Conservation (phyloP, 2,888 invertebrate species). For the Drosophila atripex region DNA sequence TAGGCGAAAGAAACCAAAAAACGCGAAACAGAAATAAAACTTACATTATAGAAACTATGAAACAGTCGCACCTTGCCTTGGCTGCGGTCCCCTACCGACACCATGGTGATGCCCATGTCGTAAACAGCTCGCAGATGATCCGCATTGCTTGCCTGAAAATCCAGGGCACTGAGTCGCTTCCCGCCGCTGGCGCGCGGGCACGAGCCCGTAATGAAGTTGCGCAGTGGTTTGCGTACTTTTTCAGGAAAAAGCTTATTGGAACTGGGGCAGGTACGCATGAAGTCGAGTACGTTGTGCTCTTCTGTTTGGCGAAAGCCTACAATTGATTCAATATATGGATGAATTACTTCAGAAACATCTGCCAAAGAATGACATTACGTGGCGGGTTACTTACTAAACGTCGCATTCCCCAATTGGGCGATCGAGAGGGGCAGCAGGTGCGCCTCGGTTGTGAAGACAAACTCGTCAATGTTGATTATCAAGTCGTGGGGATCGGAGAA, state of each 20-base stretch:
- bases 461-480: constrained; percentile 92
- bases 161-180: constrained; percentile 88
- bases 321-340: constrained; percentile 15
- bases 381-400: constrained; percentile 81
- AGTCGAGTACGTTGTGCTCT: constrained; percentile 85
- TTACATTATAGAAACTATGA: constrained; percentile 94
- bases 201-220: constrained; percentile 92
- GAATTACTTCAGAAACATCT: constrained; percentile 4
- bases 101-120: constrained; percentile 97
- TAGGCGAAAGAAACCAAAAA: constrained; percentile 9
- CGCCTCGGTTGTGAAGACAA: constrained; percentile 96
- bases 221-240: constrained; percentile 91
- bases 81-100: constrained; percentile 89
- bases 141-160: constrained; percentile 92
- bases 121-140: constrained; percentile 94
- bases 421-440: constrained; percentile 96
- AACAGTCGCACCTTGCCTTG: constrained; percentile 94
- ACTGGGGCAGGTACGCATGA: constrained; percentile 91
- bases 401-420: constrained; percentile 87
- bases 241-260: constrained; percentile 92
- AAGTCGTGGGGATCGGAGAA: constrained; percentile 95
- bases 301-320: constrained; percentile 85
- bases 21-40: constrained; percentile 68
- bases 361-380: background rate
- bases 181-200: constrained; percentile 87